These are phyloP conservation scores for Podarcis muralis DNA, from an alignment of 2,113 vertebrate species.

Conservation along the genomic window DNA sequence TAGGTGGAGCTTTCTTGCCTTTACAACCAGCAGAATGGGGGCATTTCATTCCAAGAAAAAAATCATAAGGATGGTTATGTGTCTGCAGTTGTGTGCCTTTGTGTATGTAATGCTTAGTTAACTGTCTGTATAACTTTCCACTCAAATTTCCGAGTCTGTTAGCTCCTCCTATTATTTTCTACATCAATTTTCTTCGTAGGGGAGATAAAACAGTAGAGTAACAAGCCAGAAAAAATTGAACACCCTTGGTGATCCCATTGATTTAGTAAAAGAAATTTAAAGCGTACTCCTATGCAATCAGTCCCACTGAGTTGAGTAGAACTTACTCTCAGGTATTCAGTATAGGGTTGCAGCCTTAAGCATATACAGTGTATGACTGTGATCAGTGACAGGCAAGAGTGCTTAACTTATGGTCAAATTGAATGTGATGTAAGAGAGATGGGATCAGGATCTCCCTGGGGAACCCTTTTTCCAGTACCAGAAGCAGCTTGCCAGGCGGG, in stretches of 20 bases:
- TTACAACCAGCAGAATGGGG: not conserved
- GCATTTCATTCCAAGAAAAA: constrained; percentile 3
- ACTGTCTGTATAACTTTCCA: constrained; percentile 63
- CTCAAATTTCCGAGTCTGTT: constrained; percentile 67
- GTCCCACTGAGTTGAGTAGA: no score
- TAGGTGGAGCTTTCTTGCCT: not conserved
- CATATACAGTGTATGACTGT: not conserved
- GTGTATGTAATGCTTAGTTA: constrained; percentile 55
- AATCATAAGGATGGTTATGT: not conserved
- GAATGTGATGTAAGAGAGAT: not conserved
- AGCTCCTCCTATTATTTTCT: no score
- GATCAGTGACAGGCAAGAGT: not conserved
- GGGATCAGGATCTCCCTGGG: not conserved
- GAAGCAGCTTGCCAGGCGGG: no score
- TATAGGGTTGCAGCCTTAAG: not conserved
- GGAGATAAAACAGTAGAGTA: not conserved
- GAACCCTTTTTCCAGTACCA: no score
- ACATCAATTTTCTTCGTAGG: not conserved
- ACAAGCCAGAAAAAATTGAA: not conserved
- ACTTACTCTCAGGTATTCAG: no score
- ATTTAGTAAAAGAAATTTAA: not conserved
- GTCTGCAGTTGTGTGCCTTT: constrained; percentile 59
- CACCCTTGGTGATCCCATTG: not conserved
- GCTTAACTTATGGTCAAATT: not conserved
- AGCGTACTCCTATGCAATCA: no score